Evolutionary conservation across 2,113 vertebrate species (phyloP).

Genomic region (Oryzias woworae): DNA sequence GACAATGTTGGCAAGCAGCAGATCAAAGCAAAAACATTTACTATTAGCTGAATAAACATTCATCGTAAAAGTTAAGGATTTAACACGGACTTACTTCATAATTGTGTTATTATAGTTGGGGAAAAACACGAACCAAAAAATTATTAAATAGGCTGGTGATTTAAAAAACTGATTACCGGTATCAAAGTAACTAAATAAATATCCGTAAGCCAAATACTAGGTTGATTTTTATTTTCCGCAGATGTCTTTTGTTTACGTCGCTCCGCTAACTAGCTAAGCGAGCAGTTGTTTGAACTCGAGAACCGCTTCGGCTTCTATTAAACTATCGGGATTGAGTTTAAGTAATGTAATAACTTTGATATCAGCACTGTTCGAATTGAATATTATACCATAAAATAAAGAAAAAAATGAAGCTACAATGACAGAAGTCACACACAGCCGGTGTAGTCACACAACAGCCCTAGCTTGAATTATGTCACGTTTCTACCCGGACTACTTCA

Average conservation of each 20-base stretch:
- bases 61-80: too few relatives aligned
- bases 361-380: not conserved
- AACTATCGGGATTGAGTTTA: not conserved
- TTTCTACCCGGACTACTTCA: not conserved
- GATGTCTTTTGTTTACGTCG: slow-evolving; percentile 62
- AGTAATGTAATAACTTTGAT: not conserved
- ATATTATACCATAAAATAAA: not conserved
- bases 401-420: not conserved
- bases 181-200: too few relatives aligned
- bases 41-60: too few relatives aligned
- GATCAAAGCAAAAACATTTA: too few relatives aligned
- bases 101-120: too few relatives aligned
- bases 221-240: not conserved
- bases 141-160: too few relatives aligned
- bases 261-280: slow-evolving; percentile 58
- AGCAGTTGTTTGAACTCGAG: slow-evolving; percentile 8
- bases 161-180: too few relatives aligned
- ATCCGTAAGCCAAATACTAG: too few relatives aligned
- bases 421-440: slow-evolving; percentile 50
- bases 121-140: too few relatives aligned
- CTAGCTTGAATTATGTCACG: slow-evolving; percentile 20
- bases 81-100: too few relatives aligned
- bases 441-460: slow-evolving; percentile 55
- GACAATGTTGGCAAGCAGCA: too few relatives aligned
- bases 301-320: not conserved